Evolutionary conservation across 2,113 vertebrate genomes (phyloP).

Genomic region (Dissostichus mawsoni): DNA sequence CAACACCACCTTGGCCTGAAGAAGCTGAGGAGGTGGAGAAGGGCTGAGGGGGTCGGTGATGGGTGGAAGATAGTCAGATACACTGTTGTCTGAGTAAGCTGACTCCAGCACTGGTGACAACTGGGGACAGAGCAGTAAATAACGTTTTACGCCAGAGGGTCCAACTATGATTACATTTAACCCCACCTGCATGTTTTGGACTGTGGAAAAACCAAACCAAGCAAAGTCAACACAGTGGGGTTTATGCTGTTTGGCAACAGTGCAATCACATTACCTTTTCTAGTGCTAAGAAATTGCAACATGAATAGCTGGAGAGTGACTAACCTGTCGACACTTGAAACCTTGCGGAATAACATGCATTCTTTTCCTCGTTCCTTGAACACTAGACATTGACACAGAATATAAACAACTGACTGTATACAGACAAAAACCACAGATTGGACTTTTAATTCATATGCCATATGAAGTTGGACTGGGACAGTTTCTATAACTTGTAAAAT

Average conservation of each 20-base stretch:
- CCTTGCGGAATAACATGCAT: slow-evolving; percentile 70
- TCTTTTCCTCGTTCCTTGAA: slow-evolving; percentile 73
- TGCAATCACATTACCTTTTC: not conserved
- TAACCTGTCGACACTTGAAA: slow-evolving; percentile 77
- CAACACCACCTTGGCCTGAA: slow-evolving; percentile 53
- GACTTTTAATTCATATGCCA: not conserved
- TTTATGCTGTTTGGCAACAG: too few species aligned
- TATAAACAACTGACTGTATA: not conserved
- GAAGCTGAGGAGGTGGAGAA: slow-evolving; percentile 66
- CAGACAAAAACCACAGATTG: not conserved
- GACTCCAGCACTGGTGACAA: slow-evolving; percentile 82
- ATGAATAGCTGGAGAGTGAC: not conserved
- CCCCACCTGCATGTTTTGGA: not conserved
- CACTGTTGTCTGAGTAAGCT: slow-evolving; percentile 73
- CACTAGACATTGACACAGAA: slow-evolving; percentile 69
- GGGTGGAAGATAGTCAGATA: slow-evolving; percentile 70
- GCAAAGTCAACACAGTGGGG: not conserved
- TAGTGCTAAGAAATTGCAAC: not conserved
- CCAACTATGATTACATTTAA: not conserved
- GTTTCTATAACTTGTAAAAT: too few species aligned
- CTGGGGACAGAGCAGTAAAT: slow-evolving; percentile 59
- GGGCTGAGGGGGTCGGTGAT: slow-evolving; percentile 49
- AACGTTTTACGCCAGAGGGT: not conserved
- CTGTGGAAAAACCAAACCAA: not conserved
- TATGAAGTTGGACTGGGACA: not conserved